phyloP scores from a whole-genome alignment of 53 echinoderm and acorn worm genomes.

The Patiria pectinifera region DNA sequence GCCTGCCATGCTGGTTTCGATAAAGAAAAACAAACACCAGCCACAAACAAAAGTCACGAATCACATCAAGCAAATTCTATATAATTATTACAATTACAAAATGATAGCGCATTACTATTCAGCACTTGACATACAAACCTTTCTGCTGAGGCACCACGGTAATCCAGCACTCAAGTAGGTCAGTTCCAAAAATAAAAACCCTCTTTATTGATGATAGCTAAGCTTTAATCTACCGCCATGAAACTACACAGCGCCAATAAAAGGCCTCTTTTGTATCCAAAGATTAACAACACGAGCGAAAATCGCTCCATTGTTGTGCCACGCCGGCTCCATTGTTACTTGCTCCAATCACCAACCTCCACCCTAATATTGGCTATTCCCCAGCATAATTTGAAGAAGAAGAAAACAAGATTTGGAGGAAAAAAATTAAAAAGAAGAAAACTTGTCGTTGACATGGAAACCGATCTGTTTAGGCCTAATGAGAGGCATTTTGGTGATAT shows the following conservation, averaged over 20 bases:
- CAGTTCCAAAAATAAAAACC: too few species aligned
- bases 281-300: conserved; percentile 28
- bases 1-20: too few species aligned
- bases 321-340: neutral
- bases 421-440: neutral
- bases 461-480: neutral
- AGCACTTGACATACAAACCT: too few species aligned
- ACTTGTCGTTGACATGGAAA: neutral
- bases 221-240: neutral
- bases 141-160: too few species aligned
- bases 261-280: neutral
- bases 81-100: too few species aligned
- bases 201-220: neutral
- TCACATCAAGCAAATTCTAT: too few species aligned
- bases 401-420: neutral
- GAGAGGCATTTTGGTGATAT: too few species aligned
- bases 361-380: neutral
- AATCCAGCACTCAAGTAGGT: too few species aligned
- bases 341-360: neutral
- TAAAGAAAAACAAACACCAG: too few species aligned
- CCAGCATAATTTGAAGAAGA: neutral
- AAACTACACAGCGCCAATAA: neutral
- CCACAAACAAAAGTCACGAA: too few species aligned
- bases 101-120: too few species aligned
- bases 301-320: conserved; percentile 12